A percentile compares a stretch with the other conserved stretches of the same genome.
These are phyloP conservation scores for Microcebus murinus DNA, from an alignment of 2,113 vertebrate genomes.

Conservation along the genomic window DNA sequence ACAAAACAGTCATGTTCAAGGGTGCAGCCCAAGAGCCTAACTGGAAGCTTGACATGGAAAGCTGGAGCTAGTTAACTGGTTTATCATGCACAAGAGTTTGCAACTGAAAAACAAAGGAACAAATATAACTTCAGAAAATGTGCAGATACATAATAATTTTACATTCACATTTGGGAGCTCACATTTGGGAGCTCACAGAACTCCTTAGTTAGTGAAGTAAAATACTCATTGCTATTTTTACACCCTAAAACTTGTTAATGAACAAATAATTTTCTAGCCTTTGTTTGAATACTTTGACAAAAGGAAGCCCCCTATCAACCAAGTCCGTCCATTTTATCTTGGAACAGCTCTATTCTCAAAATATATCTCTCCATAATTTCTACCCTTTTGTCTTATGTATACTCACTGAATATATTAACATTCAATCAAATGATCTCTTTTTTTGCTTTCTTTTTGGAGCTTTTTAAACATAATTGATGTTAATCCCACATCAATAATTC, in stretches of 20 bases:
- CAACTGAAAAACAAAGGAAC: neutral
- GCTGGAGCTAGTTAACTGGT: neutral
- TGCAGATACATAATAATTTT: conserved; percentile 12
- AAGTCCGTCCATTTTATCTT: neutral
- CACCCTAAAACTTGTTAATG: neutral
- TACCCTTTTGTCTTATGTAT: conserved; percentile 25
- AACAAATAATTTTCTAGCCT: conserved; percentile 41
- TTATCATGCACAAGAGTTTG: neutral
- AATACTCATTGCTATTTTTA: neutral
- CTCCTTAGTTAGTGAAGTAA: neutral
- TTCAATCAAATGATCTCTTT: neutral
- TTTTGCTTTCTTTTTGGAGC: neutral
- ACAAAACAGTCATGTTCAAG: neutral
- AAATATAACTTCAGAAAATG: neutral
- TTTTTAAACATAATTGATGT: conserved; percentile 28
- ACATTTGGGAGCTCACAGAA: neutral
- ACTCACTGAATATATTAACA: neutral
- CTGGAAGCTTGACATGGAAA: neutral
- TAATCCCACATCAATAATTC: conserved; percentile 19
- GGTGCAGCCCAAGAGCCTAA: neutral
- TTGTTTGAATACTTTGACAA: neutral
- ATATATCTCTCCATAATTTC: neutral
- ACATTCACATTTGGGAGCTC: neutral
- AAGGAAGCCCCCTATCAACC: neutral
- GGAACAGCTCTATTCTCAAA: neutral